phyloP scores from a whole-genome alignment of 2,113 vertebrate species.

The Pao palembangensis region DNA sequence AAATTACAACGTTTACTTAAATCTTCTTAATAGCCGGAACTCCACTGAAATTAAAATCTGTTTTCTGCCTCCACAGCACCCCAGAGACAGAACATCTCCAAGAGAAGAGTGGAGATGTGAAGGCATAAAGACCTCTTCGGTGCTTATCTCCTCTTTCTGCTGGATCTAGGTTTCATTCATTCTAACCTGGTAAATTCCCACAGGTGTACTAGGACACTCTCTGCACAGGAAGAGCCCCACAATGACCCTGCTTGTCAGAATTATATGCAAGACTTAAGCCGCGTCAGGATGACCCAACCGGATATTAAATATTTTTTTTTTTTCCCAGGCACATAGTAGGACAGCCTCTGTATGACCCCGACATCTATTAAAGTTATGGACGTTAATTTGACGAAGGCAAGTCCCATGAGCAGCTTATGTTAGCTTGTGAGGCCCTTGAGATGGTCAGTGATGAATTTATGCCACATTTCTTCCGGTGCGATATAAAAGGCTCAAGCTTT shows the following conservation, averaged over 20 bases:
- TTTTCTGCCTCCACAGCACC: constrained; percentile 33
- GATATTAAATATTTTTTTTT: background rate
- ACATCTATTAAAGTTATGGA: constrained; percentile 21
- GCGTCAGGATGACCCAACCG: constrained; percentile 22
- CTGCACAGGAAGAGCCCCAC: background rate
- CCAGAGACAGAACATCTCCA: background rate
- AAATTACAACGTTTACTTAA: constrained; percentile 41
- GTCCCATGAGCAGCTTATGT: constrained; percentile 24
- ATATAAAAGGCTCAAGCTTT: no score
- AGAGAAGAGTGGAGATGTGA: constrained; percentile 2
- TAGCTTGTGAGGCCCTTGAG: constrained; percentile 6
- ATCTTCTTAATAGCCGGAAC: constrained; percentile 37
- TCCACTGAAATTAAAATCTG: constrained; percentile 30
- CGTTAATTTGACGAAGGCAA: constrained; percentile 20
- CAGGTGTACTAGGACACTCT: constrained; percentile 4
- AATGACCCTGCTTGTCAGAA: constrained; percentile 3
- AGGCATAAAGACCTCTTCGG: constrained; percentile 3
- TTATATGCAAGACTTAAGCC: constrained; percentile 8
- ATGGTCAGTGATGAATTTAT: background rate
- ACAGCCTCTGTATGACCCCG: constrained; percentile 17
- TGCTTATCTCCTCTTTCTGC: background rate
- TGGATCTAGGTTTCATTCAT: constrained; percentile 17
- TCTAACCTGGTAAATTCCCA: constrained; percentile 8
- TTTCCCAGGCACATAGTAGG: constrained; percentile 6
- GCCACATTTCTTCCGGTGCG: no score